Conservation (phyloP, 2,797 vertebrate genomes). For the Cuculus canorus region DNA sequence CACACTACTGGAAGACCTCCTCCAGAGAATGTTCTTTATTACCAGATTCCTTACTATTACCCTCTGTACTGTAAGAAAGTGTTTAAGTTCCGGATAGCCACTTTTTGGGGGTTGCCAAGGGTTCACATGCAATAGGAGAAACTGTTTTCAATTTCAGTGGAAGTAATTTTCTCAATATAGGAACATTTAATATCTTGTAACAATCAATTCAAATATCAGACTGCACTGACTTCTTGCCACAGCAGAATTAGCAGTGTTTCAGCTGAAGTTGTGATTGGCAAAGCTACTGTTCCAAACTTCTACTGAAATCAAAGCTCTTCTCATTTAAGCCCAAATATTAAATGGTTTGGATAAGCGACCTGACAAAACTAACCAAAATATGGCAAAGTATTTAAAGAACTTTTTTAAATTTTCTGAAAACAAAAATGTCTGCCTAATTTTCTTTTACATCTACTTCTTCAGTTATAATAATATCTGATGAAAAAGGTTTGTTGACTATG, state of each 20-base stretch:
- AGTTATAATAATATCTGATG: background rate
- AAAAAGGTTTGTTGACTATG: background rate
- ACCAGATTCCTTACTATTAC: background rate
- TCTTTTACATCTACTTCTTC: background rate
- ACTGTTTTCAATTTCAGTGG: background rate
- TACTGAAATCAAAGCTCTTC: background rate
- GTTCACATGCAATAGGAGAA: background rate
- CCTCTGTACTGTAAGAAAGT: background rate
- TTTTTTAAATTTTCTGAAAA: background rate
- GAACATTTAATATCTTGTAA: background rate
- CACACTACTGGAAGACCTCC: background rate
- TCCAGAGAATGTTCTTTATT: background rate
- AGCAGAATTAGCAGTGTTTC: background rate
- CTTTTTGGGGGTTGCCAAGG: background rate
- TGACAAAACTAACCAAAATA: background rate
- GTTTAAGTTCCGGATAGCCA: background rate
- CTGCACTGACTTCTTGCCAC: background rate
- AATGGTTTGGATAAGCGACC: accelerated
- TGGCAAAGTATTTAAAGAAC: background rate
- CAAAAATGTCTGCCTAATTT: background rate
- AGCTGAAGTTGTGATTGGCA: conserved; percentile 8
- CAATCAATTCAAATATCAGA: background rate
- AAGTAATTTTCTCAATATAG: background rate
- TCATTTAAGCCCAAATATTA: background rate
- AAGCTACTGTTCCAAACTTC: background rate